phyloP scores from a whole-genome alignment of 2,113 vertebrate species.

The Galemys pyrenaicus region DNA sequence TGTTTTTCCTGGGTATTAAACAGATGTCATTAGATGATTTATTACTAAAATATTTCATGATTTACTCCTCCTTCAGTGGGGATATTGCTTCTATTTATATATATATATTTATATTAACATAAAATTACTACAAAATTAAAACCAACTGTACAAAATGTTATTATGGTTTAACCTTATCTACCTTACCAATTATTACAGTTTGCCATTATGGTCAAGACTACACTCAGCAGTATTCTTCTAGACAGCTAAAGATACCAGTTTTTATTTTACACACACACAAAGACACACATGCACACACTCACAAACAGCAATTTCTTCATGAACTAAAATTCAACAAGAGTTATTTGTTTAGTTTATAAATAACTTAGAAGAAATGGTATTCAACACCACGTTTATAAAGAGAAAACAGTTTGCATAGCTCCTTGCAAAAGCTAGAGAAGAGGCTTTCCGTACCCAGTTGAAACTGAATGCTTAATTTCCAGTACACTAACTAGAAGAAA shows the following conservation, averaged over 20 bases:
- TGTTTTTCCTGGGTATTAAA: neutral
- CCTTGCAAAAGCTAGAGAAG: neutral
- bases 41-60: neutral
- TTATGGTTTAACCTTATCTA: neutral
- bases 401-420: neutral
- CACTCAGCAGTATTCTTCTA: neutral
- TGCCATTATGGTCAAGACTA: neutral
- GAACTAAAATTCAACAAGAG: neutral
- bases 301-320: neutral
- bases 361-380: neutral
- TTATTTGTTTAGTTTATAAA: neutral
- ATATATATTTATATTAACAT: neutral
- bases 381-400: neutral
- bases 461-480: neutral
- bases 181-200: neutral
- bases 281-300: neutral
- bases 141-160: neutral
- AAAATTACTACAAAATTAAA: slow-evolving; percentile 47
- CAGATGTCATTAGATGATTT: neutral
- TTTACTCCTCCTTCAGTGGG: neutral
- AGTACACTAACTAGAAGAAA: neutral
- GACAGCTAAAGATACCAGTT: neutral
- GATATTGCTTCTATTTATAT: neutral
- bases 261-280: slow-evolving; percentile 7
- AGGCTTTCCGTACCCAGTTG: neutral